Evolutionary conservation across 2,797 vertebrate species (phyloP).

Genomic region (Anguilla anguilla): DNA sequence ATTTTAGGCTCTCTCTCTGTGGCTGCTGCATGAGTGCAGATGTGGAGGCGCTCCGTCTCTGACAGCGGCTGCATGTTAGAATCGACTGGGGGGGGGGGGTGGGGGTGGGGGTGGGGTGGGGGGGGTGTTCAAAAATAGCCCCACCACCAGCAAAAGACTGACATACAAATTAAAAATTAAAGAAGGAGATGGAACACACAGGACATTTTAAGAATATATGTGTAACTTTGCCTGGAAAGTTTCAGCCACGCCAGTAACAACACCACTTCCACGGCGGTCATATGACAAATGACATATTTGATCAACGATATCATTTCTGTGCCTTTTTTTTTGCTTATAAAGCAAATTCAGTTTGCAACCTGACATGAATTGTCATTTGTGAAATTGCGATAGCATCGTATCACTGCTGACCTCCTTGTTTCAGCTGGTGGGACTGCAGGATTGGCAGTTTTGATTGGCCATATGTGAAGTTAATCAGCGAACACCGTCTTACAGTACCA

Average conservation of each 20-base stretch:
- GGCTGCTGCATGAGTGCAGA: not conserved
- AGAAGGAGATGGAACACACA: not conserved
- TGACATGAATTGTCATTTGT: not conserved
- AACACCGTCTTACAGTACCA: not conserved
- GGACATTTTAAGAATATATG: not conserved
- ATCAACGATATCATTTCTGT: not conserved
- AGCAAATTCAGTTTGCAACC: not conserved
- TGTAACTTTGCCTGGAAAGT: not conserved
- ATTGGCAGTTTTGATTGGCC: slow-evolving; percentile 10
- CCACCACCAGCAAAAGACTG: not conserved
- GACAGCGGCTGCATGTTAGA: slow-evolving; percentile 17
- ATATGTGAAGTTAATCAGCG: not conserved
- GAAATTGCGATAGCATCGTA: not conserved
- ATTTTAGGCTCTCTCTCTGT: not conserved
- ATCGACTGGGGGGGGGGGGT: not conserved
- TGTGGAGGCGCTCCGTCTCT: not conserved
- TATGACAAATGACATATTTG: not conserved
- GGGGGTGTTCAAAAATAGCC: slow-evolving; percentile 45
- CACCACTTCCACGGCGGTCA: not conserved
- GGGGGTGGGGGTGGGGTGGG: not conserved
- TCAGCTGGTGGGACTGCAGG: not conserved
- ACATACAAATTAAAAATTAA: not conserved
- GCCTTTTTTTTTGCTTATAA: not conserved
- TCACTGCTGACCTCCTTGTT: not conserved
- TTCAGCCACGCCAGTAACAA: not conserved